Evolutionary conservation across 2,797 vertebrate genomes (phyloP).

Genomic region (Podargus strigoides): DNA sequence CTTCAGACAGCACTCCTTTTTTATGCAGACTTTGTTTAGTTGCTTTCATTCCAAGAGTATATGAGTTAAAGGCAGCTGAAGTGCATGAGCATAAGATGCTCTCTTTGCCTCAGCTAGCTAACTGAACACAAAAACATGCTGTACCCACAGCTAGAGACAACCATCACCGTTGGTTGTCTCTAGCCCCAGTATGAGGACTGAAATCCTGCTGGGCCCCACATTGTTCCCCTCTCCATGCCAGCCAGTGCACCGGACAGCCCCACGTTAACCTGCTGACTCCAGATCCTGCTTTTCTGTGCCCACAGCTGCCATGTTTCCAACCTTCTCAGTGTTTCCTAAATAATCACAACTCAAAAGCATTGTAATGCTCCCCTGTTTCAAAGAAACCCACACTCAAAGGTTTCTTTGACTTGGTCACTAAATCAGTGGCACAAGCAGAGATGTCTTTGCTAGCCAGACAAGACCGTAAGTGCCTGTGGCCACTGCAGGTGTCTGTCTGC

Average conservation of each 20-base stretch:
- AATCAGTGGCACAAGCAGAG: background rate
- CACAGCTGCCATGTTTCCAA: fast-evolving
- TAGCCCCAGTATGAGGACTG: background rate
- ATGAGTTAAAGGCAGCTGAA: background rate
- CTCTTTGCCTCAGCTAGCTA: background rate
- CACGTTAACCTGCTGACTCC: background rate
- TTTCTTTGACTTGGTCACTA: background rate
- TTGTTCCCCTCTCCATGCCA: background rate
- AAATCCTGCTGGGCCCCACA: background rate
- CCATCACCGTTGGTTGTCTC: too few relatives aligned
- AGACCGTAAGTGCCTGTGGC: background rate
- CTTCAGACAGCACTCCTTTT: background rate
- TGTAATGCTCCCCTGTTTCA: background rate
- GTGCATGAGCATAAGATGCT: background rate
- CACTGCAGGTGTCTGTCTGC: background rate
- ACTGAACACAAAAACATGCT: background rate
- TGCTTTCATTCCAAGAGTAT: background rate
- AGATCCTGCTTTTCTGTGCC: background rate
- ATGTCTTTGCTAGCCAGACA: fast-evolving
- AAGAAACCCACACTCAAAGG: background rate
- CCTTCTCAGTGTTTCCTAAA: background rate
- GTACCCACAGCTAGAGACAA: background rate
- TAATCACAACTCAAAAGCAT: background rate
- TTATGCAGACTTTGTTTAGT: background rate
- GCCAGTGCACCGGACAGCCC: background rate